Evolutionary conservation across 1,140 invertebrate species (phyloP).

Genomic region (Melanaphis sacchari): DNA sequence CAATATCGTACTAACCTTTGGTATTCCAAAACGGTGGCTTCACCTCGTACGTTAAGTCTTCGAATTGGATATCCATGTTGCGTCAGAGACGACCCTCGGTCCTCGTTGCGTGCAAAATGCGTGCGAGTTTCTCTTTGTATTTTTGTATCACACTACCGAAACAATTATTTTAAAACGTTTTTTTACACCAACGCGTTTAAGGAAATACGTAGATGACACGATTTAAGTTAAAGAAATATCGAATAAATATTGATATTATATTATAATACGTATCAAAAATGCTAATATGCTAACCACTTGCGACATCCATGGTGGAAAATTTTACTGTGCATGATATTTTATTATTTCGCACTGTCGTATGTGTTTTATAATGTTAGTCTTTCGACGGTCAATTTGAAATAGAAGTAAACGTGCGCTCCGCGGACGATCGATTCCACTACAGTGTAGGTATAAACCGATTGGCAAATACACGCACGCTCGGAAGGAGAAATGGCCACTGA

Average conservation of each 20-base stretch:
- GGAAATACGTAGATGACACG: not conserved
- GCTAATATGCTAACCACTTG: not conserved
- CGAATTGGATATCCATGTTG: conserved; percentile 59
- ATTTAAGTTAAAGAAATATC: not conserved
- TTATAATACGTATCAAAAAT: not conserved
- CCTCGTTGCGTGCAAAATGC: not conserved
- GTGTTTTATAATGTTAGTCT: not conserved
- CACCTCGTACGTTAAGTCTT: conserved; percentile 58
- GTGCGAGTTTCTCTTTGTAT: not conserved
- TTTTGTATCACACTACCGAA: not conserved
- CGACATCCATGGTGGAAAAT: not conserved
- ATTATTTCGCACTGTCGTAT: not conserved
- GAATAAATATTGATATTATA: not conserved
- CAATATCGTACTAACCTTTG: conserved; percentile 45
- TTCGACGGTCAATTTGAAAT: not conserved
- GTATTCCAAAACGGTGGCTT: conserved; percentile 47
- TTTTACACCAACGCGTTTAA: not conserved
- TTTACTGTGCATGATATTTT: not conserved
- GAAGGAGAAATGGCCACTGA: not conserved
- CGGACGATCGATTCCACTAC: not conserved
- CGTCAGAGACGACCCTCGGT: not conserved
- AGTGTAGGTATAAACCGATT: not conserved
- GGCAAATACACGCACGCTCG: not conserved
- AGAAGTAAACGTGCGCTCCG: not conserved
- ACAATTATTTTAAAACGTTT: not conserved